Base-by-base conservation (phyloP, 2,888 invertebrate genomes). In the Tipula lateralis region DNA sequence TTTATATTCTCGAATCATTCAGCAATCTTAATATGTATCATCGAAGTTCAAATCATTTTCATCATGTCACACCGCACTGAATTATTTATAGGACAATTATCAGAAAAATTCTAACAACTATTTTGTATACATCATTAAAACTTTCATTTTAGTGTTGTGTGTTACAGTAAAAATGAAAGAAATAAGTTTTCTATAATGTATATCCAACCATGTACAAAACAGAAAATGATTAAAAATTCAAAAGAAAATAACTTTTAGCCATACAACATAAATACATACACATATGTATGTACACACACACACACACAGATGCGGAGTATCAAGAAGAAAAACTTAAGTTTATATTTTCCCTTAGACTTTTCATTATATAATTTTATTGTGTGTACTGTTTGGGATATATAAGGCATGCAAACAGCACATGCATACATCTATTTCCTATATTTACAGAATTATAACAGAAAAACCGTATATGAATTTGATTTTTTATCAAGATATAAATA, bases 171-270 rank as follows among this genome's bases (percentile, higher is more conserved):
- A 44, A 44, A 44, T 44, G 44, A 44, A 16, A 16, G 44, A 44
- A 44, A 44, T 4, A 44, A 66, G 24, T 24, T 66, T 66, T 66
- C 66, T 66, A 9, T 66, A 66, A 66, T 66, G n/a, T n/a, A 66
- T 24, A 66, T 66, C 66, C 66, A 66, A 2, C 24, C 66, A 66
- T 12, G 24, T 24, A 66, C 66, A 66, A 19, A 66, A 66, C 24
- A 66, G 66, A 66, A 66, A 66, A 66, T 66, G 66, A 66, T 66
- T 66, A 66, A 66, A 66, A 66, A 66, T 66, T 66, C 66, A 66
- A 66, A 66, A 66, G 66, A 66, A 66, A 66, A 66, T 66, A 66
- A 66, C 24, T 66, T 66, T 19, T 66, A 24, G 24, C 24, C 39
- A 66, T 66, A 66, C 66, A 66, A 24, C 9, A 66, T 66, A 50